phyloP scores from a whole-genome alignment of 2,113 vertebrate species.

The Natator depressus region DNA sequence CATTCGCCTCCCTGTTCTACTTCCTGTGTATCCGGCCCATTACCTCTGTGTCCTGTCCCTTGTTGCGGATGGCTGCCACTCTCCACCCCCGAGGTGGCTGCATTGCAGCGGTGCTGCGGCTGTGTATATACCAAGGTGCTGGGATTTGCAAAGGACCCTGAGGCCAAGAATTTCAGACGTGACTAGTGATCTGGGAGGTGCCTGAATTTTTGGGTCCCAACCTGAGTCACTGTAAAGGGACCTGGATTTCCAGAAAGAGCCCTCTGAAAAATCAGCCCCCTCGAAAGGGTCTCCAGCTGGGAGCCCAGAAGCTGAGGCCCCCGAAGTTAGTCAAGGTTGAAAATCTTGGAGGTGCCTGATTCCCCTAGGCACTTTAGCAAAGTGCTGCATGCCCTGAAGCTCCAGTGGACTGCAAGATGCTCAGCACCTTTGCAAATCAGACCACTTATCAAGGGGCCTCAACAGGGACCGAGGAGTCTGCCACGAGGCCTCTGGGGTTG shows the following conservation, averaged over 20 bases:
- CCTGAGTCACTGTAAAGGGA: too few relatives aligned
- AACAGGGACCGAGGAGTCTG: not conserved
- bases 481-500: not conserved
- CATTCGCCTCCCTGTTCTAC: not conserved
- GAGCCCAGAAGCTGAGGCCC: not conserved
- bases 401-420: not conserved
- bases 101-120: not conserved
- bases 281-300: not conserved
- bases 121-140: not conserved
- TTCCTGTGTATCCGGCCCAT: not conserved
- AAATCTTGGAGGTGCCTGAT: not conserved
- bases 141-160: not conserved
- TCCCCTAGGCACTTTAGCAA: not conserved
- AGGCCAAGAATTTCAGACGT: not conserved
- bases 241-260: too few relatives aligned
- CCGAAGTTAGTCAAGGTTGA: not conserved
- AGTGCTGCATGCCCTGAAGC: not conserved
- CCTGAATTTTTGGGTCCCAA: too few relatives aligned
- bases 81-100: not conserved
- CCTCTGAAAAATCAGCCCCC: not conserved
- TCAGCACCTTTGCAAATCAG: not conserved
- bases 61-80: not conserved
- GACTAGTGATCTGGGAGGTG: not conserved
- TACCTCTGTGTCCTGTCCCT: not conserved
- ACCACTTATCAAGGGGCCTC: not conserved